A percentile compares a stretch with the other conserved stretches of the same genome.
phyloP scores from a whole-genome alignment of 2,797 vertebrate species.

The Petrocephalus schoutedeni region DNA sequence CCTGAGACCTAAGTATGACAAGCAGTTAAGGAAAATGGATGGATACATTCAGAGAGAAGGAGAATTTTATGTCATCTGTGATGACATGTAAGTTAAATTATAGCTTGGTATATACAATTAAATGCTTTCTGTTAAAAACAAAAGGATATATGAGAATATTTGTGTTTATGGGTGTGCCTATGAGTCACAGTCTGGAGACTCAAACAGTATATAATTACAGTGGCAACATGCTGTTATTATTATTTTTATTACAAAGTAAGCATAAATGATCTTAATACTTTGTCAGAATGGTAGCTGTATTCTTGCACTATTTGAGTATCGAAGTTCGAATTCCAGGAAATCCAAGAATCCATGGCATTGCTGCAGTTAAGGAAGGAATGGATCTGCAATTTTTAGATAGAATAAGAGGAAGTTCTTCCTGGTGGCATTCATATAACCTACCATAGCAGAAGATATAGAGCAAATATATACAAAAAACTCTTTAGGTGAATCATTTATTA shows the following conservation, averaged over 20 bases:
- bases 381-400: neutral
- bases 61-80: neutral
- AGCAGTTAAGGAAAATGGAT: neutral
- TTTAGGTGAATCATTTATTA: neutral
- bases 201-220: neutral
- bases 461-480: neutral
- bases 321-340: neutral
- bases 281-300: neutral
- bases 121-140: neutral
- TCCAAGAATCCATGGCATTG: neutral
- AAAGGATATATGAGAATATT: neutral
- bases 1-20: neutral
- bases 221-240: neutral
- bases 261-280: conserved; percentile 5
- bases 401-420: neutral
- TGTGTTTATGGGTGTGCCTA: neutral
- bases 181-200: neutral
- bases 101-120: neutral
- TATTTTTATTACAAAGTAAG: neutral
- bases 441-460: neutral
- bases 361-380: neutral
- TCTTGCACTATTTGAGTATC: neutral
- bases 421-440: neutral
- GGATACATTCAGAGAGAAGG: neutral
- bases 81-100: neutral